Evolutionary conservation across 2,797 vertebrate genomes (phyloP), one percentile per base, ranked within the genome.

Genomic region (Eptatretus atami): DNA sequence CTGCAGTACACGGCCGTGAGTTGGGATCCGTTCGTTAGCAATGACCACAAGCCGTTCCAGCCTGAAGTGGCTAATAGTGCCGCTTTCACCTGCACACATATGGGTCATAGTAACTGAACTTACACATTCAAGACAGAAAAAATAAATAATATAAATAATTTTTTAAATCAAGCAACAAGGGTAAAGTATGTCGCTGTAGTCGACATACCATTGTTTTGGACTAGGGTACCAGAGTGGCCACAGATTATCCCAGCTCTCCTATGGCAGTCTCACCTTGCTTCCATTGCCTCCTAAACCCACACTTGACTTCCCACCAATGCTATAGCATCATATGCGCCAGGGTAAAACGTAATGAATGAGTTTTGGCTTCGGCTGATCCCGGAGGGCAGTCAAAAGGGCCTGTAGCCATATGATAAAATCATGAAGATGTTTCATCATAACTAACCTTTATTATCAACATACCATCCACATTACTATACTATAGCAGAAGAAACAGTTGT

Each of bases 1-100:
- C 92, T 15, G 83, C 85, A 98, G 94, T 70, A 98, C 90, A 1
- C 96, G 92, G 53, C 90, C 92, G 92, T 94, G 68, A 98, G 83
- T 95, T 98, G 12, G 92, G 90, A 64, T 94, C 74, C 1, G 87
- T 95, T 66, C 92, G 3, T 86, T 94, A 67, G 92, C 92, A 63
- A 96, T 94, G 69, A 96, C 78, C 3, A 96, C 80, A n/a, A n/a
- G 80, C 80, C 2, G 92, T 94, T 19, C 90, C 92, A 10, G 90
- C 90, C 70, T 96, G 87, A 13, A 98, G 79, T 13, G n/a, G 92
- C 92, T 90, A 90, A 96, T 11, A 96, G 76, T 13, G 79, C 80
- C 4, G 92, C 88, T 78, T 78, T 96, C 74, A 81, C 78, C 79
- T 75, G 68, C 66, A 60, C 55, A 15, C 55, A 9, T 15, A 60